Evolutionary conservation across 2,797 vertebrate genomes (phyloP), one percentile per base, ranked within the genome.

Genomic region (Chromis chromis): DNA sequence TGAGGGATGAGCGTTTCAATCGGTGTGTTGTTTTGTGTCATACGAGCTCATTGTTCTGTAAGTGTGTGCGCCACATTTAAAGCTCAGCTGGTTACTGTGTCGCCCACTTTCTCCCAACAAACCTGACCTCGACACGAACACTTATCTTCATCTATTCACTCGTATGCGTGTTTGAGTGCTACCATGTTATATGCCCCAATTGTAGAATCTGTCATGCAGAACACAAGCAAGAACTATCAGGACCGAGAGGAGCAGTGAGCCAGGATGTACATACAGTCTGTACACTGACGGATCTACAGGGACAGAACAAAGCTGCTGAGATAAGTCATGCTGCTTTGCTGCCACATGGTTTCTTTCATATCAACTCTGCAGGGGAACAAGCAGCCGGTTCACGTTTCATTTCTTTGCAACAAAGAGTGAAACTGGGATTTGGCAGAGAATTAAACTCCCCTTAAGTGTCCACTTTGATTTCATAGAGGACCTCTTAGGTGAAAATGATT

Each of bases 241-340:
- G 16, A 61, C 42, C 21, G 11, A 12, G 58, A 63, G 49, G 48
- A 24, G 65, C 65, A 11, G 0, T 49, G 58, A 79, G 40, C 27
- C 52, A 52, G 56, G 55, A 73, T 12, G 60, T 28, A 31, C 48
- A 66, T 14, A 31, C 64, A 67, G 50, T 28, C 33, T 59, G 70
- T 39, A 21, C 70, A 53, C 49, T 4, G 11, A 50, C 64, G 58
- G 65, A 74, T 66, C 71, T 61, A 0, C 77, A 55, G 61, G 39
- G 48, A 66, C 60, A 70, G 25, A 86, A 68, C 64, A 73, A 54
- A 80, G 55, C 61, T 71, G 69, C 78, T 76, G 27, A 73, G 65
- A 63, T 59, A 44, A 75, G 48, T 39, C 27, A 6, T 10, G 49
- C 6, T 31, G 48, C 31, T 76, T 46, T 25, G 31, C 46, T 62